Conservation (phyloP, 2,888 invertebrate species). For the Oscheius myriophilus region DNA sequence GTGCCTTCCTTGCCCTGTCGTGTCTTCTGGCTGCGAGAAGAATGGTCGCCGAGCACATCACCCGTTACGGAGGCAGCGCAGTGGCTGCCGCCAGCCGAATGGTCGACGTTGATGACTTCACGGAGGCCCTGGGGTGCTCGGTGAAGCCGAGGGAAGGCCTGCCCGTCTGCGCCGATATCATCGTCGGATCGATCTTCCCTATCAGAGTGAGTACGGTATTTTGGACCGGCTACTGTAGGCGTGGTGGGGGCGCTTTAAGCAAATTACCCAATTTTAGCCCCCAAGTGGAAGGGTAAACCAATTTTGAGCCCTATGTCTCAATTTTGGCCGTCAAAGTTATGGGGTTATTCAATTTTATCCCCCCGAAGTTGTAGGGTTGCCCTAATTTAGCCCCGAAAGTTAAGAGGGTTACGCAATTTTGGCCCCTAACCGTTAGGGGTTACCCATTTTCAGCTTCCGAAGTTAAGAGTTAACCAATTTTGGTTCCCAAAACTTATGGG, state of each 20-base stretch:
- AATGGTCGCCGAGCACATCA: constrained; percentile 42
- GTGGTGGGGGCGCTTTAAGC: too few relatives aligned
- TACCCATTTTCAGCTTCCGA: too few relatives aligned
- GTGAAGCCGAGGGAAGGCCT: constrained; percentile 46
- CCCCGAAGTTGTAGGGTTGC: too few relatives aligned
- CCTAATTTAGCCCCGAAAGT: too few relatives aligned
- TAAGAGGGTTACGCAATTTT: too few relatives aligned
- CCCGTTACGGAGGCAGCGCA: constrained; percentile 28
- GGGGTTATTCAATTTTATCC: neutral
- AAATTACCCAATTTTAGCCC: too few relatives aligned
- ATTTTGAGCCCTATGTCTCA: neutral
- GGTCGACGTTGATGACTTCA: constrained; percentile 36
- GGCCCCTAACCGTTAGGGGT: too few relatives aligned
- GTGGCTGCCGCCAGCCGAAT: constrained; percentile 36
- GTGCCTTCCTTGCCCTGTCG: constrained; percentile 59
- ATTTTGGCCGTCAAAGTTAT: neutral
- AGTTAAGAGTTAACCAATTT: too few relatives aligned
- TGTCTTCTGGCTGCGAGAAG: constrained; percentile 55
- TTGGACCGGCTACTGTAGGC: too few relatives aligned
- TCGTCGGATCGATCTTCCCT: constrained; percentile 62
- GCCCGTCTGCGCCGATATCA: constrained; percentile 37
- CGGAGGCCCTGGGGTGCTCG: constrained; percentile 57
- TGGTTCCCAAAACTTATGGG: too few relatives aligned
- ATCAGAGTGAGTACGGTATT: constrained; percentile 43
- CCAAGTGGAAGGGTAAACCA: too few relatives aligned